Percentiles rank a stretch among this genome's conserved stretches.
Evolutionary conservation across 2,797 vertebrate genomes (phyloP).

Genomic region (Microctenopoma stevenorrisi): DNA sequence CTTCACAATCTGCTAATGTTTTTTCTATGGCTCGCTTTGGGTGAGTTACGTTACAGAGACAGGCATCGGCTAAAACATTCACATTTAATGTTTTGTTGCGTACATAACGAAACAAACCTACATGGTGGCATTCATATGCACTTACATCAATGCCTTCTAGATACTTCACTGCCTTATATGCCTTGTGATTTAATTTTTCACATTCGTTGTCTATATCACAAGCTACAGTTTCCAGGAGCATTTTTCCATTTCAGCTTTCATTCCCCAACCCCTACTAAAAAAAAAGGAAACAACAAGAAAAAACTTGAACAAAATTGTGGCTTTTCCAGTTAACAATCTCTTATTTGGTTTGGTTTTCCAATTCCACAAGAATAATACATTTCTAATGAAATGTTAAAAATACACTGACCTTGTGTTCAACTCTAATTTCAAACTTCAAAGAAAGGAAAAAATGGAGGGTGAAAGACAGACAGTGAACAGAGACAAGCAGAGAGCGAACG

Average conservation of each 20-base stretch:
- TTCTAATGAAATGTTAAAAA: slow-evolving; percentile 54
- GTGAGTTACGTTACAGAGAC: neutral
- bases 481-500: slow-evolving; percentile 2
- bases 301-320: neutral
- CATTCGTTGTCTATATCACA: neutral
- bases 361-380: slow-evolving; percentile 49
- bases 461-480: slow-evolving; percentile 10
- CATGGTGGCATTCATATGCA: neutral
- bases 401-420: slow-evolving; percentile 66
- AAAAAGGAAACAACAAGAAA: neutral
- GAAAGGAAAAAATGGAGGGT: slow-evolving; percentile 10
- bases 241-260: slow-evolving; percentile 2
- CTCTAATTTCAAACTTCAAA: slow-evolving; percentile 66
- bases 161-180: neutral
- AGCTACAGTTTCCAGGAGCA: neutral
- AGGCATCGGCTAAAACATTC: neutral
- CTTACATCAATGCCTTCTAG: neutral
- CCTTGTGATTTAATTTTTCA: slow-evolving; percentile 13
- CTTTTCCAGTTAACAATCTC: slow-evolving; percentile 30
- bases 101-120: neutral
- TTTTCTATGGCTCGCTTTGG: neutral
- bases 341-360: slow-evolving; percentile 16
- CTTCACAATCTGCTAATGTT: slow-evolving; percentile 7
- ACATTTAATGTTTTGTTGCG: slow-evolving; percentile 1
- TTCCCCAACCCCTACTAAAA: no score